phyloP scores from a whole-genome alignment of 1,140 invertebrate genomes.

The Plutomurus gul region DNA sequence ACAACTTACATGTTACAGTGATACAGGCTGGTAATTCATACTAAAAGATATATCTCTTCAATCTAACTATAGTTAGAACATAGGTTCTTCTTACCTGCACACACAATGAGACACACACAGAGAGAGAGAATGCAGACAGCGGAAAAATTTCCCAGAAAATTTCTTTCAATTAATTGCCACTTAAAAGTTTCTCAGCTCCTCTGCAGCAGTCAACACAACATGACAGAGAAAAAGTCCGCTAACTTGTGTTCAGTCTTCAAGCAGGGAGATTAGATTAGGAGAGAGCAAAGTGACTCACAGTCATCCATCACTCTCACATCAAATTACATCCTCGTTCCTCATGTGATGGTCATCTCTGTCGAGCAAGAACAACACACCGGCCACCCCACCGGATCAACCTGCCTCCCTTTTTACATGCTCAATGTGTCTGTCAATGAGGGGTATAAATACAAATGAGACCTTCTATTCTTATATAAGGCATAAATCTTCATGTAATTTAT shows the following conservation, averaged over 20 bases:
- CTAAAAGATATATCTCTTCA: not conserved
- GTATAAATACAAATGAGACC: not conserved
- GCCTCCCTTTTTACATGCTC: too few species aligned
- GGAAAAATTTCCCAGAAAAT: conserved; percentile 9
- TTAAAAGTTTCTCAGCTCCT: not conserved
- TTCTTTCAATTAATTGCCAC: conserved; percentile 20
- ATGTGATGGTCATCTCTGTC: not conserved
- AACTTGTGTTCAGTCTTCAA: conserved; percentile 5
- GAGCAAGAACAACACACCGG: not conserved
- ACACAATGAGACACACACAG: not conserved
- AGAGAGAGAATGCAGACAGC: not conserved
- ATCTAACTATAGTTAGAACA: too few species aligned
- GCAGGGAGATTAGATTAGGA: conserved; percentile 18
- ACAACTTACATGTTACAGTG: not conserved
- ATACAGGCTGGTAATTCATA: not conserved
- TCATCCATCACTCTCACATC: conserved; percentile 5
- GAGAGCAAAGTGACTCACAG: conserved; percentile 10
- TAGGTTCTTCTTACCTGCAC: not conserved
- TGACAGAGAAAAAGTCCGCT: not conserved
- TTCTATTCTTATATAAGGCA: not conserved
- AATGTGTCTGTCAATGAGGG: not conserved
- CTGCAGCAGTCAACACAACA: not conserved
- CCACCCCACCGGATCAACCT: not conserved
- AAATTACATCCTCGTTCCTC: not conserved
- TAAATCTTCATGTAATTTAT: conserved; percentile 13